Evolutionary conservation across 1,140 invertebrate species (phyloP), one percentile per base, ranked within the genome.

Genomic region (Brachionus rubens): DNA sequence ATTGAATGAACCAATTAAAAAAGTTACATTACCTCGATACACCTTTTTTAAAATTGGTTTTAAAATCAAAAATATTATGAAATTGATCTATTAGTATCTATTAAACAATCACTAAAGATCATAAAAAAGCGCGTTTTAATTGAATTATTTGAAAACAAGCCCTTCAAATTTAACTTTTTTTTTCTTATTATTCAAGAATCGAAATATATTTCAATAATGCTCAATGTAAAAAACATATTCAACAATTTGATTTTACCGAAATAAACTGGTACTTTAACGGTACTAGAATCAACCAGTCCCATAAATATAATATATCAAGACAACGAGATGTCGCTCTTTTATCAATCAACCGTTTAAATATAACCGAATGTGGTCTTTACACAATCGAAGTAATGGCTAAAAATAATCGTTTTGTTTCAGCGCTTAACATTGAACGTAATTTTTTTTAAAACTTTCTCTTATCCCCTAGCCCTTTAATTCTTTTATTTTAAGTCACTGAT

Each of bases 161-260:
- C n/a, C n/a, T n/a, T n/a, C n/a, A n/a, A n/a, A n/a, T n/a, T n/a
- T n/a, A n/a, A n/a, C n/a, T n/a, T n/a, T n/a, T n/a, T n/a, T n/a
- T n/a, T n/a, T n/a, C n/a, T n/a, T n/a, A n/a, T n/a, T n/a, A n/a
- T n/a, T n/a, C n/a, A 40, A 72, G 68, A 72, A 72, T 72, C 33
- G 68, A 72, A 54, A 50, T 72, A 30, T 72, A 72, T 28, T 50
- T 72, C 26, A 33, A 72, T 36, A 72, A 72, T 40, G 21, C 10
- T 19, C 14, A 28, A 24, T 72, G 68, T 30, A 72, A 16, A 72
- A 72, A 72, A 26, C 46, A 50, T 28, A 72, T 72, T 28, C 59
- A 65, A 24, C 68, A 72, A 41, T 54, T 72, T 40, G 68, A 72
- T 14, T 50, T 72, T 72, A 48, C 30, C 16, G 46, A 72, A 54